Evolutionary conservation across 2,888 invertebrate species (phyloP).

Genomic region (Amphiduros pacificus): DNA sequence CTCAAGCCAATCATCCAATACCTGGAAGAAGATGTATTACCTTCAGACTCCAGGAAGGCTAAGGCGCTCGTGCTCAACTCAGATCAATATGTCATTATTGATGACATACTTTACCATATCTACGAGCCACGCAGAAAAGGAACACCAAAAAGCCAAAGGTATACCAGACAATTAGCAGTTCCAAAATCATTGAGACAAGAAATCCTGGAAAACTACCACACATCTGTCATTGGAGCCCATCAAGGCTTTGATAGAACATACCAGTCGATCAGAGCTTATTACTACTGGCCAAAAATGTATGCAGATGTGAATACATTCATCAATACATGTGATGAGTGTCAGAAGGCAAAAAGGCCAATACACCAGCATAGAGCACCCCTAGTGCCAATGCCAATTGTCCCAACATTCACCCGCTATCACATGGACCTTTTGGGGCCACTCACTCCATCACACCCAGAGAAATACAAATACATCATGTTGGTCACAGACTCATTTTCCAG

Average conservation of each 20-base stretch:
- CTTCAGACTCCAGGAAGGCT: background rate
- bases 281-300: conserved; percentile 26
- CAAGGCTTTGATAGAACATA: conserved; percentile 19
- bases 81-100: conserved; percentile 1
- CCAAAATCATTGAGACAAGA: background rate
- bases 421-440: conserved; percentile 31
- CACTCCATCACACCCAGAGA: conserved; percentile 19
- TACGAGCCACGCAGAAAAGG: background rate
- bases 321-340: conserved; percentile 29
- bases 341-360: conserved; percentile 20
- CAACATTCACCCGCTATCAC: conserved; percentile 21
- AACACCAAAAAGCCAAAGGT: background rate
- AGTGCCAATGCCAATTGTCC: conserved; percentile 20
- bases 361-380: conserved; percentile 21
- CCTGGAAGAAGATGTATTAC: no score
- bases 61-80: background rate
- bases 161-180: background rate
- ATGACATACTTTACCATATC: conserved; percentile 2
- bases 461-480: conserved; percentile 68
- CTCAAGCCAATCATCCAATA: background rate
- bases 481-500: conserved; percentile 14
- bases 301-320: conserved; percentile 20
- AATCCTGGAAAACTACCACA: no score
- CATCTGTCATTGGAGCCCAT: conserved; percentile 15
- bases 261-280: conserved; percentile 11